Evolutionary conservation across 2,797 vertebrate genomes (phyloP).

Genomic region (Catamblyrhynchus diadema): DNA sequence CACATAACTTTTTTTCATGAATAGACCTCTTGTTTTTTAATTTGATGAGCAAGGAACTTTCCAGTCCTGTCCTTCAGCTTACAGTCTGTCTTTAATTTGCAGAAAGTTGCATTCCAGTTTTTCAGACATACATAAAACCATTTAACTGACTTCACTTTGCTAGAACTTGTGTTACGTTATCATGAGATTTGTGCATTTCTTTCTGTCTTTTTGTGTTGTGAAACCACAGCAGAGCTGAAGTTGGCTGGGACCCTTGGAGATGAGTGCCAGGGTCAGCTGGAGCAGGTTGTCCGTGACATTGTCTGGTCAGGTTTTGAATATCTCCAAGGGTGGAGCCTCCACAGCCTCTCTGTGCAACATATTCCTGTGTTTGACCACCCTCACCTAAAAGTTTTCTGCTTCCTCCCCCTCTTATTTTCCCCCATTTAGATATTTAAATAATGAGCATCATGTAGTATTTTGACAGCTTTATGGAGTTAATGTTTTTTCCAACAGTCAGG

Average conservation of each 20-base stretch:
- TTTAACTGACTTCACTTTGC: not conserved
- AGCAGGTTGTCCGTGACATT: not conserved
- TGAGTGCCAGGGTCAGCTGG: not conserved
- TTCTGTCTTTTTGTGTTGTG: not conserved
- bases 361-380: not conserved
- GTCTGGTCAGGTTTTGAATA: not conserved
- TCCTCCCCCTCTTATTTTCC: rapidly evolving
- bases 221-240: not conserved
- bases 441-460: not conserved
- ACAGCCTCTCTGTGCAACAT: not conserved
- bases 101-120: slow-evolving; percentile 70
- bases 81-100: slow-evolving; percentile 78
- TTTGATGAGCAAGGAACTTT: slow-evolving; percentile 75
- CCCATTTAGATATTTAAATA: not conserved
- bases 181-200: not conserved
- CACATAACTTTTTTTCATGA: slow-evolving; percentile 64
- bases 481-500: not conserved
- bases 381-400: not conserved
- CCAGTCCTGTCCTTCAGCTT: slow-evolving; percentile 66
- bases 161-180: slow-evolving; percentile 13
- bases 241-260: not conserved
- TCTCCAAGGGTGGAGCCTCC: not conserved
- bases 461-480: not conserved
- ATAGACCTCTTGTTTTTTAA: slow-evolving; percentile 77
- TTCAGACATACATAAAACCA: slow-evolving; percentile 63